Percentiles rank a stretch among this genome's conserved stretches.
phyloP scores from a whole-genome alignment of 1,140 invertebrate species.

The Eciton burchellii region DNA sequence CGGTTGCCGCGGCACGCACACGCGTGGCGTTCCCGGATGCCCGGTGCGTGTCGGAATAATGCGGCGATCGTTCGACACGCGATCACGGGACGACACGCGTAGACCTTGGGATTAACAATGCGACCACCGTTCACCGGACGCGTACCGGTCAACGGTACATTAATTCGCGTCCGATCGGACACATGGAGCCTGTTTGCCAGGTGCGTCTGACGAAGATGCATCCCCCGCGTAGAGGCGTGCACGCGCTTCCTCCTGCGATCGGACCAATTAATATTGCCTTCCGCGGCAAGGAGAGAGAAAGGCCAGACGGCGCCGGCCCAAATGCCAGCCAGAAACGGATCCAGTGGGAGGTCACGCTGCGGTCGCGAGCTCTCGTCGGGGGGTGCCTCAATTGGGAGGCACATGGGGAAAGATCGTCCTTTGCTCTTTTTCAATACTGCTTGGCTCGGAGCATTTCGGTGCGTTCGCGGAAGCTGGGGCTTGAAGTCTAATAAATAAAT shows the following conservation, averaged over 20 bases:
- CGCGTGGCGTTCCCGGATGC: constrained; percentile 34
- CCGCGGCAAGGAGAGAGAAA: background rate
- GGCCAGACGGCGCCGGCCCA: constrained; percentile 65
- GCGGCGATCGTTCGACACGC: constrained; percentile 19
- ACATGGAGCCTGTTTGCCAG: constrained; percentile 17
- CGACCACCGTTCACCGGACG: constrained; percentile 46
- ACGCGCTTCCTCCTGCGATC: background rate
- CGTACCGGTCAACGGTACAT: constrained; percentile 34
- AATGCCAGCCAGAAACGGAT: constrained; percentile 38
- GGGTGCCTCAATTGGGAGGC: constrained; percentile 35
- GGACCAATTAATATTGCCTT: constrained; percentile 68
- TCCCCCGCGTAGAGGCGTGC: background rate
- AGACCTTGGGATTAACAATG: constrained; percentile 26
- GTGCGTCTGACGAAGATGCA: background rate
- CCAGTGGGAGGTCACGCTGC: background rate
- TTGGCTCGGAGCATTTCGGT: too few relatives aligned
- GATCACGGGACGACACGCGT: constrained; percentile 27
- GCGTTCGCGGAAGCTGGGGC: background rate
- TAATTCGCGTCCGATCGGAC: constrained; percentile 11
- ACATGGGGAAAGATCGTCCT: background rate
- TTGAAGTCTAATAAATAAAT: background rate
- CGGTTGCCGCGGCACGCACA: background rate
- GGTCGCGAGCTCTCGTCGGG: background rate
- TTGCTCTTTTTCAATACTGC: background rate
- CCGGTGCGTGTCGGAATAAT: constrained; percentile 36